Conservation (phyloP, 2,797 vertebrate species). For the Schizopygopsis malacanthus region DNA sequence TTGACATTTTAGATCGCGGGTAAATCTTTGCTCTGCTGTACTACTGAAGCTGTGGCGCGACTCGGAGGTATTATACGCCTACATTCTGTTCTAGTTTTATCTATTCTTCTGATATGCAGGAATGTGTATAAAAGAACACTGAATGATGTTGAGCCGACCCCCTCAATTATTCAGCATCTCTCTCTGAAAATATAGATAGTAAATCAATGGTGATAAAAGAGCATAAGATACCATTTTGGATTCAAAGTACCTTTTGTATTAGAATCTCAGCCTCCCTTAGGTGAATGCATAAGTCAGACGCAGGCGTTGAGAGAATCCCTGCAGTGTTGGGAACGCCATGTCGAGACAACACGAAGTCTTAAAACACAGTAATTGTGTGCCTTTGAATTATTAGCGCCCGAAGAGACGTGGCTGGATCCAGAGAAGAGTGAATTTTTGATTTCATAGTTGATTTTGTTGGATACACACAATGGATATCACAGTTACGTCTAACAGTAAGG, state of each 20-base stretch:
- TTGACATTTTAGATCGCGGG: constrained; percentile 38
- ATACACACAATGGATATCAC: constrained; percentile 29
- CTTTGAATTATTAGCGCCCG: constrained; percentile 56
- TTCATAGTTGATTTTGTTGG: constrained; percentile 29
- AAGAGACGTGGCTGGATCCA: constrained; percentile 26
- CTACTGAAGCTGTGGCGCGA: constrained; percentile 2
- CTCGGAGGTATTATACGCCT: constrained; percentile 43
- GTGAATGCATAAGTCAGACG: constrained; percentile 74
- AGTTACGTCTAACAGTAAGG: neutral
- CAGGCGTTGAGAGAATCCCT: constrained; percentile 65
- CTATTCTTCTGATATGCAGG: constrained; percentile 73
- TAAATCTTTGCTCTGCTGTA: constrained; percentile 37
- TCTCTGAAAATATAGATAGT: constrained; percentile 75
- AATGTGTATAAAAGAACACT: constrained; percentile 71
- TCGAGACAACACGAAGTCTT: constrained; percentile 47
- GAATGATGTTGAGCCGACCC: constrained; percentile 70
- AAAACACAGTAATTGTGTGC: constrained; percentile 60
- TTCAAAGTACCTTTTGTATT: constrained; percentile 79
- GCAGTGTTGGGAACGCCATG: constrained; percentile 50
- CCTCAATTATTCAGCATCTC: constrained; percentile 79
- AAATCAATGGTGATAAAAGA: constrained; percentile 80
- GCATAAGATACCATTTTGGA: constrained; percentile 78
- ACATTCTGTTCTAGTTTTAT: constrained; percentile 52
- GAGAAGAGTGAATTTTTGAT: constrained; percentile 43
- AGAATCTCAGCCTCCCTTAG: constrained; percentile 70